These are phyloP conservation scores for Oceanodroma leucorhoa DNA, from an alignment of 2,797 vertebrate genomes.

Conservation along the genomic window DNA sequence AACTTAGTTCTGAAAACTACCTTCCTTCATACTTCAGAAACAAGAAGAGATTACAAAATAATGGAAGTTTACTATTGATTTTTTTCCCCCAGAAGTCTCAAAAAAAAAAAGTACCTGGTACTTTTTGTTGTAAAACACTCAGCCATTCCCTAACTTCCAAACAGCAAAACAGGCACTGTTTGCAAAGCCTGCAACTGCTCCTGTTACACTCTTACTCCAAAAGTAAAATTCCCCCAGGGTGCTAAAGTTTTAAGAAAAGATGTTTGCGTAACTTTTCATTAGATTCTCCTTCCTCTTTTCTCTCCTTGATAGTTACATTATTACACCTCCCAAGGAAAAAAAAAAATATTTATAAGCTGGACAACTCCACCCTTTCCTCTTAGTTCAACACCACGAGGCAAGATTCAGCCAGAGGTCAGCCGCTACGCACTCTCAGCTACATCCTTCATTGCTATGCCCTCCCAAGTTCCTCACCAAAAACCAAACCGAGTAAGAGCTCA, in stretches of 20 bases:
- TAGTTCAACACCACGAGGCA: neutral
- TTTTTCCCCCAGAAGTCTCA: neutral
- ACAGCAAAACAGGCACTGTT: neutral
- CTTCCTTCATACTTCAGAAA: neutral
- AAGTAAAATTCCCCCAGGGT: neutral
- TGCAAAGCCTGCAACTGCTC: neutral
- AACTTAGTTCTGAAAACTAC: neutral
- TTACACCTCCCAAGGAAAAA: neutral
- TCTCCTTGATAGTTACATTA: neutral
- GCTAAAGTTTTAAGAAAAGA: neutral
- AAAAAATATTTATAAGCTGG: neutral
- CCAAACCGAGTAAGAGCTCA: neutral
- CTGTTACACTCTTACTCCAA: neutral
- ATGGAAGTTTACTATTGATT: neutral
- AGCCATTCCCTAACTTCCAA: neutral
- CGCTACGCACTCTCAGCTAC: neutral
- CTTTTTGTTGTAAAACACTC: neutral
- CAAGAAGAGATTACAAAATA: neutral
- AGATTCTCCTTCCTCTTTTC: neutral
- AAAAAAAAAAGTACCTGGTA: neutral
- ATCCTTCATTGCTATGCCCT: neutral
- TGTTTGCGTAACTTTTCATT: neutral
- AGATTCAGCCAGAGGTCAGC: neutral
- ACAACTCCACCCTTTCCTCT: constrained; percentile 23
- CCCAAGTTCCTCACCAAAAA: neutral